Conservation (phyloP, 2,797 vertebrate species). For the Anomalospiza imberbis region DNA sequence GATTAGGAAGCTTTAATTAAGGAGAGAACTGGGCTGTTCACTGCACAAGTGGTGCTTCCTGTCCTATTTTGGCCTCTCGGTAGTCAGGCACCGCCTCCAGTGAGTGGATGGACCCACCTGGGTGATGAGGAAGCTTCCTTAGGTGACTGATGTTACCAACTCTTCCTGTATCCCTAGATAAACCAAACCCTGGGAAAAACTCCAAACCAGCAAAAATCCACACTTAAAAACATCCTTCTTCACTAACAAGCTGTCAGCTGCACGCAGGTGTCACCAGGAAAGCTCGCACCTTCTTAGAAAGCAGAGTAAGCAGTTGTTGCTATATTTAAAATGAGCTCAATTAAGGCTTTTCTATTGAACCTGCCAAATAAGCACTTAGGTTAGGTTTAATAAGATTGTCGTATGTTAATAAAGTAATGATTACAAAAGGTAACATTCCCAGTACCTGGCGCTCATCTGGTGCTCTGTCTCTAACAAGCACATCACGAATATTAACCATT, state of each 20-base stretch:
- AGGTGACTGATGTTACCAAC: not conserved
- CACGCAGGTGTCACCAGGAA: not conserved
- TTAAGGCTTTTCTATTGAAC: constrained; percentile 63
- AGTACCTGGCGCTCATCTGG: constrained; percentile 3
- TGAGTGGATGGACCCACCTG: not conserved
- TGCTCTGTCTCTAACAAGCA: not conserved
- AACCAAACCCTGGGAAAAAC: not conserved
- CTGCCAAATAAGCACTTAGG: constrained; percentile 67
- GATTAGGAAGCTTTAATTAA: constrained; percentile 47
- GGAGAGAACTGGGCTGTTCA: constrained; percentile 15
- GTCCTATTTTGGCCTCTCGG: not conserved
- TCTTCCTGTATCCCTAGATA: not conserved
- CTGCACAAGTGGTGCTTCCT: constrained; percentile 7
- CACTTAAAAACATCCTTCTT: constrained; percentile 6
- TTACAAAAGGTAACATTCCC: constrained; percentile 48
- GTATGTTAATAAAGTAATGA: constrained; percentile 56
- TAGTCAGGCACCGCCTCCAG: not conserved
- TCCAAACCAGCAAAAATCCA: constrained; percentile 5
- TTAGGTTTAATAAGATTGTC: constrained; percentile 59
- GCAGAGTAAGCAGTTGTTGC: constrained; percentile 62
- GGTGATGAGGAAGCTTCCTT: not conserved
- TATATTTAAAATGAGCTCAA: constrained; percentile 54
- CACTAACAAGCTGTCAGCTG: constrained; percentile 56
- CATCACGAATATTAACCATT: not conserved
- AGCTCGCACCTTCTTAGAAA: constrained; percentile 49